Evolutionary conservation across 2,888 invertebrate genomes (phyloP).

Genomic region (Ischnus inquisitorius): DNA sequence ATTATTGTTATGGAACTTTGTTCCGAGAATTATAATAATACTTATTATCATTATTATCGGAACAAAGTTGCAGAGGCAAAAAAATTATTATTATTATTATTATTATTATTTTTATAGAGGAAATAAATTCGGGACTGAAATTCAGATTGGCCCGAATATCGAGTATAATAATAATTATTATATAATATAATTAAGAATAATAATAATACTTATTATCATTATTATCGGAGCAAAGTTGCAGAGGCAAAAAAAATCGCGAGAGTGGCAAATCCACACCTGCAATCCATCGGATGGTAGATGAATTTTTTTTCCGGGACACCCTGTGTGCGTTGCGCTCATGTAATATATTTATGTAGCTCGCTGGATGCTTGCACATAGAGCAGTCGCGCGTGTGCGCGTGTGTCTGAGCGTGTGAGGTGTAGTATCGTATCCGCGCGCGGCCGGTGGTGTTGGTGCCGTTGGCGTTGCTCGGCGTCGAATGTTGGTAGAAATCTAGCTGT

Average conservation of each 20-base stretch:
- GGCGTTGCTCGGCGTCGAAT: constrained; percentile 55
- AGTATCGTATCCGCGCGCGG: neutral
- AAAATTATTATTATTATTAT: no score
- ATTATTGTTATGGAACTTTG: no score
- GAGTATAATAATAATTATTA: no score
- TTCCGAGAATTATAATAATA: no score
- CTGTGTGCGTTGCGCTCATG: constrained; percentile 73
- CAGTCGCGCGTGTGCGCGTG: constrained; percentile 73
- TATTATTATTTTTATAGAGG: no score
- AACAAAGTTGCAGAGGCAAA: no score
- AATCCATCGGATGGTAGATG: constrained; percentile 25
- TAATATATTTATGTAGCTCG: constrained; percentile 80
- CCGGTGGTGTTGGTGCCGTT: constrained; percentile 17
- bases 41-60: no score
- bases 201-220: no score
- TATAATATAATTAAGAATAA: no score
- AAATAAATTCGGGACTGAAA: no score
- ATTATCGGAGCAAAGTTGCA: neutral
- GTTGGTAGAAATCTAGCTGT: constrained; percentile 15
- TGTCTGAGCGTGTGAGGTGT: neutral
- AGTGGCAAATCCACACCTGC: neutral
- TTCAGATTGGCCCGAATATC: no score
- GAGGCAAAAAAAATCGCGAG: neutral
- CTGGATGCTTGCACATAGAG: constrained; percentile 75
- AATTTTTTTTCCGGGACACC: constrained; percentile 78